Percentiles rank a stretch among this genome's conserved stretches.
Evolutionary conservation across 2,113 vertebrate species (phyloP).

Genomic region (Heliornis fulica): DNA sequence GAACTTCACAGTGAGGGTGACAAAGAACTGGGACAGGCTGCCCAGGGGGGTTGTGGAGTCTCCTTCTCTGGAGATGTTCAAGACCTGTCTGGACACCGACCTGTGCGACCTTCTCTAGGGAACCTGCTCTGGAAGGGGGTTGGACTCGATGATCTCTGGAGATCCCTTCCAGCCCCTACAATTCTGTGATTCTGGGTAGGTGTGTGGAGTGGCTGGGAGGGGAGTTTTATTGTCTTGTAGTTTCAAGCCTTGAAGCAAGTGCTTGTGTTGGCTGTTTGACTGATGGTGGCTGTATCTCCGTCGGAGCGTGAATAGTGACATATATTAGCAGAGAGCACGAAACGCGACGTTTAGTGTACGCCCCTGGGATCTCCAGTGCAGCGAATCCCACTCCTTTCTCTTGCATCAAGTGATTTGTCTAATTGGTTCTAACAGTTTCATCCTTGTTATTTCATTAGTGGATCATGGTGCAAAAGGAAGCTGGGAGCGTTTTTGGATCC

Average conservation of each 20-base stretch:
- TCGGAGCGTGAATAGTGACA: background rate
- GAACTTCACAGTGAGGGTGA: no score
- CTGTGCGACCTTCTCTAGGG: no score
- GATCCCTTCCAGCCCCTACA: no score
- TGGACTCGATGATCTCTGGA: no score
- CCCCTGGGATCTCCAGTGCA: background rate
- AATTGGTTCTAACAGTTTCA: slow-evolving; percentile 27
- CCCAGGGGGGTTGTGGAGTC: no score
- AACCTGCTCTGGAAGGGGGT: no score
- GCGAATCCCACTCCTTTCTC: background rate
- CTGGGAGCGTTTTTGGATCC: background rate
- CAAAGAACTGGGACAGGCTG: no score
- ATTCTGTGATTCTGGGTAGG: no score
- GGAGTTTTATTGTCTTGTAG: background rate
- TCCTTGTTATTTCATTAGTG: background rate
- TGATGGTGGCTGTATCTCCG: background rate
- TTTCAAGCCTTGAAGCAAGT: background rate
- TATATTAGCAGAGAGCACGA: background rate
- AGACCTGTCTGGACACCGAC: no score
- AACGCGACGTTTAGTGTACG: fast-evolving
- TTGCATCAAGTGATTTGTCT: background rate
- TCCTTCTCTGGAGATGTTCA: no score
- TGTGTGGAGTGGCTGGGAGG: background rate
- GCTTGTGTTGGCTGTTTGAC: background rate
- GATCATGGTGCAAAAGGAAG: background rate